Base-by-base conservation (phyloP, 1,140 invertebrate species). In the Akabosia matsudoensis region DNA sequence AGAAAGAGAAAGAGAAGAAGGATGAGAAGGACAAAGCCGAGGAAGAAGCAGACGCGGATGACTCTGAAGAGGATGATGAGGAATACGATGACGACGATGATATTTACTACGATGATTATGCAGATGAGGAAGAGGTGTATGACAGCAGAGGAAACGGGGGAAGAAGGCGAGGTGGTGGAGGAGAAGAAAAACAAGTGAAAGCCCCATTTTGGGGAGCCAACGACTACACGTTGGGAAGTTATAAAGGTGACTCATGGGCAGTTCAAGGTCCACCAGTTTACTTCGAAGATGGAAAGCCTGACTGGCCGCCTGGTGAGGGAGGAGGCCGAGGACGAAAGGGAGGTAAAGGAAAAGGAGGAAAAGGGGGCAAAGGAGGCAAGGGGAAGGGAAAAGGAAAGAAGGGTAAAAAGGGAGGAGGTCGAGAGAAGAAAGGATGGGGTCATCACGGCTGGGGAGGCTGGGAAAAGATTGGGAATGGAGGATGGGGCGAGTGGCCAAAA, bases 401-500 rank as follows among this genome's bases (percentile, higher is more conserved):
- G n/a, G 61, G 28, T 4, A 67, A 61, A 24, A 61, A 61, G 54
- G 54, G 54, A 24, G 54, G 54, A 10, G 54, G 54, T 24, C 54
- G 54, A 3, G 54, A 22, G 22, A 7, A 61, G 4, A 61, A 30
- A 30, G 61, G 61, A 1, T 67, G 61, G 61, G 26, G 24, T 13
- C 61, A 28, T n/a, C 61, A 28, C 13, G 61, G 61, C 14, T 67
- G 61, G 61, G 61, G 61, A 30, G 61, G 61, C 3, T 67, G 61
- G 61, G 61, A 67, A 31, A 28, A n/a, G 22, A 67, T 67, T 7
- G 61, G 61, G 13, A 28, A 67, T 4, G 37, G 70, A 26, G 70
- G 70, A 30, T 72, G 70, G 70, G 70, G 70, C 24, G 10, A 45
- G 1, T 72, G 70, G 70, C 70, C 70, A 45, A 51, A 51, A 45